These are phyloP conservation scores for Tapirus indicus DNA, from an alignment of 2,797 vertebrate genomes.

Conservation along the genomic window DNA sequence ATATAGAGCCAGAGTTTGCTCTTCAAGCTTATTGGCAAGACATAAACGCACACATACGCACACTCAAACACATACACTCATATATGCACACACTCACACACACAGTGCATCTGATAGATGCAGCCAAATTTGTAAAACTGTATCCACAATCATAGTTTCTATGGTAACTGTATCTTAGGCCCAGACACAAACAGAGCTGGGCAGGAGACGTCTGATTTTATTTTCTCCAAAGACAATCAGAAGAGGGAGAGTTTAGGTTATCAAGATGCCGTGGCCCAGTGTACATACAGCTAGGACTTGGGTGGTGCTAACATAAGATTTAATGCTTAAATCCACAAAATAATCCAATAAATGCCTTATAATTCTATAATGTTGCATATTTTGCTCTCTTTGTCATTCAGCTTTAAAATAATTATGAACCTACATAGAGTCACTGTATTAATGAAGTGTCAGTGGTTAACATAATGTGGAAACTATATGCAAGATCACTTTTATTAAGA, in stretches of 20 bases:
- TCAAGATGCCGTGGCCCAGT: conserved; percentile 61
- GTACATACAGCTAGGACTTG: conserved; percentile 63
- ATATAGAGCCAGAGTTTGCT: conserved; percentile 81
- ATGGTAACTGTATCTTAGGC: conserved; percentile 90
- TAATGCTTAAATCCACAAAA: conserved; percentile 3
- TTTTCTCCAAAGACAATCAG: conserved; percentile 84
- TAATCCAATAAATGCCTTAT: not conserved
- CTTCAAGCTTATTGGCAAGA: conserved; percentile 81
- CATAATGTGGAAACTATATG: not conserved
- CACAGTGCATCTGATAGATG: conserved; percentile 77
- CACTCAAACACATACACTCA: not conserved
- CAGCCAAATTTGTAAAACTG: conserved; percentile 89
- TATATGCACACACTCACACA: not conserved
- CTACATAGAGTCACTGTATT: not conserved
- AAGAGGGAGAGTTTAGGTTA: conserved; percentile 81
- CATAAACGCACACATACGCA: conserved; percentile 43
- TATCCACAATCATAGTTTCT: conserved; percentile 88
- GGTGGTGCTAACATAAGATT: conserved; percentile 58
- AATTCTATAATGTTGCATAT: conserved; percentile 54
- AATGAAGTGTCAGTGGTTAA: conserved; percentile 8
- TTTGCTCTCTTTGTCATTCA: conserved; percentile 56
- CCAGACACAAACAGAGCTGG: conserved; percentile 88
- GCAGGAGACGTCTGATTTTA: conserved; percentile 84
- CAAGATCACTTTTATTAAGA: not conserved
- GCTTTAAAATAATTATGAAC: conserved; percentile 57